Base-by-base conservation (phyloP, 2,888 invertebrate species). In the Galeruca laticollis region DNA sequence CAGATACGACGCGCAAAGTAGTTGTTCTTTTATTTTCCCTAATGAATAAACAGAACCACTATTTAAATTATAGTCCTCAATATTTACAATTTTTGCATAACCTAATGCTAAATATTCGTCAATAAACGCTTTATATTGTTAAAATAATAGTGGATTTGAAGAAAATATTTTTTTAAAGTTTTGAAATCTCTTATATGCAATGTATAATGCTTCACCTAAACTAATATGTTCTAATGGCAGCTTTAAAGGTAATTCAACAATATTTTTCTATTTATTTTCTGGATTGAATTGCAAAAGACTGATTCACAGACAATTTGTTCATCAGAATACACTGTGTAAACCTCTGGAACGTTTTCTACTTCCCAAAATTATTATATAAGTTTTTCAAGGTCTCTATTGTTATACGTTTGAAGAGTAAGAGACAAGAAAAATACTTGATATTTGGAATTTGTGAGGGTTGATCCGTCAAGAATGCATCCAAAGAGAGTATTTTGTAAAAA, bases 261-360 rank as follows among this genome's bases (percentile, higher is more conserved):
- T 47, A 49, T 49, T 49, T 61, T 61, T 13, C 13, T 49, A 31
- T 61, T 49, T 49, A 47, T 21, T 61, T 43, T 20, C n/a, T 60
- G 31, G 37, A 60, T 18, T n/a, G 20, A 20, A 60, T 40, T 60
- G 20, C 43, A 21, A 21, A 60, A 60, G 15, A 60, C 43, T 6
- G 40, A 18, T 40, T 40, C 60, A 60, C 60, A 60, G 43, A 40
- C 60, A n/a, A 40, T 40, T 60, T 60, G 60, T 40, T 60, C 60
- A 18, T n/a, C n/a, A n/a, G n/a, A n/a, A n/a, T n/a, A n/a, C n/a
- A n/a, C n/a, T n/a, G n/a, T n/a, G n/a, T n/a, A n/a, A n/a, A n/a
- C n/a, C n/a, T n/a, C n/a, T n/a, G n/a, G n/a, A n/a, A n/a, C n/a
- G n/a, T n/a, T n/a, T n/a, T n/a, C n/a, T n/a, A n/a, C n/a, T n/a